phyloP scores from a whole-genome alignment of 2,888 invertebrate genomes.

The Lysandra coridon region DNA sequence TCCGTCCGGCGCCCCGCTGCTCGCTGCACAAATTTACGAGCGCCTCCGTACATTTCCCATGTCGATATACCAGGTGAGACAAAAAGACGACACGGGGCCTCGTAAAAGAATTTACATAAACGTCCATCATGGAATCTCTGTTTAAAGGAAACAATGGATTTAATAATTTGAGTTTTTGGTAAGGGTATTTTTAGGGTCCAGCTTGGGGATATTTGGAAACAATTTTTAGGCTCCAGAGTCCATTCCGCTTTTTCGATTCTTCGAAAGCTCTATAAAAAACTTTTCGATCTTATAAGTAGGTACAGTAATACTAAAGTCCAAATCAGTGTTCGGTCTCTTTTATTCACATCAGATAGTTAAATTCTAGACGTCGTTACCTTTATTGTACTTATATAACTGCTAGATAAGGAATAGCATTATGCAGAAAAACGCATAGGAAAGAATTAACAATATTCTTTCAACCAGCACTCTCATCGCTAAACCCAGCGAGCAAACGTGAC shows the following conservation, averaged over 20 bases:
- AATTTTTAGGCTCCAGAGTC: not conserved
- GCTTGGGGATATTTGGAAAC: too few relatives aligned
- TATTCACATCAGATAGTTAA: too few relatives aligned
- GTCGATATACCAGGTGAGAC: constrained; percentile 64
- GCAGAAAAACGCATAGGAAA: too few relatives aligned
- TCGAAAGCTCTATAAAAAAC: too few relatives aligned
- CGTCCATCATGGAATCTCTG: constrained; percentile 10
- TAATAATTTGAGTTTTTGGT: not conserved
- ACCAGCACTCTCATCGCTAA: not conserved
- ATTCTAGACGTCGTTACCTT: too few relatives aligned
- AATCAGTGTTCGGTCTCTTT: too few relatives aligned
- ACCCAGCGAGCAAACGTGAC: not conserved
- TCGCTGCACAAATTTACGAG: constrained; percentile 77
- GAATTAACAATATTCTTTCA: not conserved
- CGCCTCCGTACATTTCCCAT: constrained; percentile 64
- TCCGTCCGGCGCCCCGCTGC: constrained; percentile 75
- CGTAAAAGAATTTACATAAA: constrained; percentile 17
- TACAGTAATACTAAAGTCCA: too few relatives aligned
- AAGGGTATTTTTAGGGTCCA: not conserved
- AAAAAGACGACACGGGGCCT: constrained; percentile 44
- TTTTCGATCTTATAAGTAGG: too few relatives aligned
- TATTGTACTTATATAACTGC: too few relatives aligned
- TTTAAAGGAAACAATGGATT: not conserved
- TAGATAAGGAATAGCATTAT: too few relatives aligned
- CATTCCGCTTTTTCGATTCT: too few relatives aligned